Conservation (phyloP, 2,888 invertebrate genomes). For the Tenthredo amoena region DNA sequence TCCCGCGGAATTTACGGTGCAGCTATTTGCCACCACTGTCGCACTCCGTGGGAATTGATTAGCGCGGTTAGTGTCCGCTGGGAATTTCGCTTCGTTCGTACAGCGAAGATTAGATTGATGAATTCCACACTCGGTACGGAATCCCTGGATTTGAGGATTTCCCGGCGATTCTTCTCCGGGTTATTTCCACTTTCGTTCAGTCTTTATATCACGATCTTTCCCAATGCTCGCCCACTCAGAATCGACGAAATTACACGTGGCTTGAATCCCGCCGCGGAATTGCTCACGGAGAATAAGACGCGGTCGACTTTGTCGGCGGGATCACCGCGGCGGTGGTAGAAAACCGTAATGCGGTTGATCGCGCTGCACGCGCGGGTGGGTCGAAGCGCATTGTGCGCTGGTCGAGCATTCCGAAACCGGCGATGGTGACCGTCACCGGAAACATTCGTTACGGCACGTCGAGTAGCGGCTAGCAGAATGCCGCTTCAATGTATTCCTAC, state of each 20-base stretch:
- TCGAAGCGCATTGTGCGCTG: conserved; percentile 73
- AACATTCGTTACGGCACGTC: conserved; percentile 73
- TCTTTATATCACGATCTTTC: background rate
- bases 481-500: conserved; percentile 67
- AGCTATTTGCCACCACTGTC: background rate
- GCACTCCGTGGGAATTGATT: background rate
- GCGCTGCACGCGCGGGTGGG: background rate
- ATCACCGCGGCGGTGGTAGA: background rate
- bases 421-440: conserved; percentile 74
- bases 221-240: background rate
- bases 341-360: conserved; percentile 12
- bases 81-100: background rate
- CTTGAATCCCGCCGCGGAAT: background rate
- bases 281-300: background rate
- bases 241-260: background rate
- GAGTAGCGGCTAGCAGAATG: conserved; percentile 56
- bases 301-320: conserved; percentile 18
- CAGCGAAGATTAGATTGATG: background rate
- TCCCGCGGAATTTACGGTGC: background rate
- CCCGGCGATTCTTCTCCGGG: background rate
- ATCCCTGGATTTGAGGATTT: background rate
- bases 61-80: background rate
- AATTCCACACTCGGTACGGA: background rate
- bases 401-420: conserved; percentile 66
- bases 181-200: background rate